These are phyloP conservation scores for Drosophila tripunctata DNA, from an alignment of 2,888 invertebrate species.

Conservation along the genomic window DNA sequence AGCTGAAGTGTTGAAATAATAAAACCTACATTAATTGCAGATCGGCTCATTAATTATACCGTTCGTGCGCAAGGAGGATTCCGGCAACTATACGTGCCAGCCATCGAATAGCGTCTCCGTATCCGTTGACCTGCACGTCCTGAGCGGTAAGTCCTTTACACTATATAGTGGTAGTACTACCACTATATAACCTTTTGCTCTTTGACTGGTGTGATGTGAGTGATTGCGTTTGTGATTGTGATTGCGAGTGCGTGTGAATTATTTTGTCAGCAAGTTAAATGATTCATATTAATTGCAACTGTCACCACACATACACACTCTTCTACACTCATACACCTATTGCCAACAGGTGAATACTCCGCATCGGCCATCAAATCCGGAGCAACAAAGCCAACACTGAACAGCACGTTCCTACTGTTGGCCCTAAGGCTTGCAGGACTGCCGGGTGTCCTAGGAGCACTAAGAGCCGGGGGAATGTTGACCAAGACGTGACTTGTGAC, in stretches of 20 bases:
- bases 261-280: conserved; percentile 66
- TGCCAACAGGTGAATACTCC: conserved; percentile 83
- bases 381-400: conserved; percentile 45
- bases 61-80: conserved; percentile 83
- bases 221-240: conserved; percentile 18
- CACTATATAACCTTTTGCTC: not conserved
- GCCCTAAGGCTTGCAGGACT: conserved; percentile 51
- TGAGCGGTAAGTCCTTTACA: conserved; percentile 89
- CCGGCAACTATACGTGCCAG: conserved; percentile 95
- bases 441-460: conserved; percentile 22
- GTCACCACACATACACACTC: conserved; percentile 42
- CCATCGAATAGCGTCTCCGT: conserved; percentile 96
- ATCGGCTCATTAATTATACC: conserved; percentile 84
- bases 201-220: conserved; percentile 17
- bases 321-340: conserved; percentile 12
- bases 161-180: not conserved
- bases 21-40: conserved; percentile 66
- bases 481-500: conserved; percentile 78
- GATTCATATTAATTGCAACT: conserved; percentile 77
- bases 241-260: conserved; percentile 58
- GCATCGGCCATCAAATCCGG: conserved; percentile 84
- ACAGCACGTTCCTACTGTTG: conserved; percentile 60
- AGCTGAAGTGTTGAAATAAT: conserved; percentile 35
- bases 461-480: conserved; percentile 42
- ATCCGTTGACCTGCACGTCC: conserved; percentile 94